These are phyloP conservation scores for Eupithecia abbreviata DNA, from an alignment of 2,888 invertebrate genomes.

Conservation along the genomic window DNA sequence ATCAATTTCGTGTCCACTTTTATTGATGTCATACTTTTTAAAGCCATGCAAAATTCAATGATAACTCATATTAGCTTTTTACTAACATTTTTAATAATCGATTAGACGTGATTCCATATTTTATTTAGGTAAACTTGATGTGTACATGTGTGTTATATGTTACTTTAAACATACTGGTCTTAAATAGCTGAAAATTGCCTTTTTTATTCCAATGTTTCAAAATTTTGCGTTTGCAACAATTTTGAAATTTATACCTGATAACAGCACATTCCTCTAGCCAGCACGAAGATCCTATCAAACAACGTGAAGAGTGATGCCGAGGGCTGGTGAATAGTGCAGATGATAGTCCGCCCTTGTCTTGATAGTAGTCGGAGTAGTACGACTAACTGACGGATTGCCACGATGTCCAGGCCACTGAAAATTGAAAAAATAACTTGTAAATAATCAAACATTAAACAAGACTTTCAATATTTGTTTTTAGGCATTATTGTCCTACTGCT, in stretches of 20 bases:
- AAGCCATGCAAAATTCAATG: background rate
- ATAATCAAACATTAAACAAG: too few relatives aligned
- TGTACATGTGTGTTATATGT: too few relatives aligned
- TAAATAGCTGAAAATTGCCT: background rate
- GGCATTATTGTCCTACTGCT: too few relatives aligned
- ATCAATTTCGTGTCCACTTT: constrained; percentile 10
- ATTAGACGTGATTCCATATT: background rate
- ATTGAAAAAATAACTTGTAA: background rate
- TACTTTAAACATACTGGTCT: too few relatives aligned
- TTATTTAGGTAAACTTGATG: too few relatives aligned
- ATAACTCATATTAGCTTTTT: background rate
- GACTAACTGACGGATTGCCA: constrained; percentile 89
- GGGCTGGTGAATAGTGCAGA: constrained; percentile 92
- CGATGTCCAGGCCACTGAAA: constrained; percentile 88
- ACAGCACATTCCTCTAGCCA: constrained; percentile 83
- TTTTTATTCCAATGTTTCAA: background rate
- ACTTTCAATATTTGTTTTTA: too few relatives aligned
- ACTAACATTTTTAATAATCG: background rate
- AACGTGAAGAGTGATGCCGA: constrained; percentile 89
- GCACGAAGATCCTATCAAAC: constrained; percentile 88
- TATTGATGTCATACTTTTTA: background rate
- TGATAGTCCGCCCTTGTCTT: constrained; percentile 88
- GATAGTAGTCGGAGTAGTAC: constrained; percentile 87
- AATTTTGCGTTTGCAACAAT: background rate
- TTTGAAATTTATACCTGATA: constrained; percentile 70